Base-by-base conservation (phyloP, 1,140 invertebrate species). In the Acromyrmex charruanus region DNA sequence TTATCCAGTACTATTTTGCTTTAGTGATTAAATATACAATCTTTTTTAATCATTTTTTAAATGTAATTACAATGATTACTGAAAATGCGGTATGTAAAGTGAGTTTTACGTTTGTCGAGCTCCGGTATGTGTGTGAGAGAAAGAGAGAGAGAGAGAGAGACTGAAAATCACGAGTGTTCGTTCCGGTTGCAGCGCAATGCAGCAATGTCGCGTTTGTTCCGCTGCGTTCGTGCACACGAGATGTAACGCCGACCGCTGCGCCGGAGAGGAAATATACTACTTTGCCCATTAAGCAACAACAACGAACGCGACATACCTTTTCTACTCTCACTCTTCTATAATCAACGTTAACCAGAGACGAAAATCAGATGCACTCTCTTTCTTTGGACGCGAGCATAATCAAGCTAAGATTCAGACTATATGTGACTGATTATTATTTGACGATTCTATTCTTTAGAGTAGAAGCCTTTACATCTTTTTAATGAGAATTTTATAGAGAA, bases 231-330 rank as follows among this genome's bases (percentile, higher is more conserved):
- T 71, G 25, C 55, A 25, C 49, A 10, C 39, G 68, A 72, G 39
- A 74, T 71, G 65, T 65, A 55, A 69, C 55, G 28, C 49, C 44
- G 65, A 14, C 31, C 53, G 55, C 39, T 25, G 80, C 68, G 21
- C 68, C 25, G 55, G 35, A 61, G 69, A 75, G 69, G 80, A 84
- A 84, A 75, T 75, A 61, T 75, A 75, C 69, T 84, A 75, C 58
- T 84, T 84, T 68, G 68, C 21, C 80, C 68, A 82, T 82, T 84
- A 75, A 75, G 69, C 25, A 49, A 61, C 80, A 75, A 84, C 55
- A 74, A 61, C 80, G 55, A 21, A 55, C 39, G 25, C 53, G 35
- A 59, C 5, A 21, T 74, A 59, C 12, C 25, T 72, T 84, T 61
- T 61, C 80, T 21, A 35, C 25, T 49, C 39, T 49, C 25, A 28